phyloP scores from a whole-genome alignment of 2,797 vertebrate species.

The Australoheros facetus region DNA sequence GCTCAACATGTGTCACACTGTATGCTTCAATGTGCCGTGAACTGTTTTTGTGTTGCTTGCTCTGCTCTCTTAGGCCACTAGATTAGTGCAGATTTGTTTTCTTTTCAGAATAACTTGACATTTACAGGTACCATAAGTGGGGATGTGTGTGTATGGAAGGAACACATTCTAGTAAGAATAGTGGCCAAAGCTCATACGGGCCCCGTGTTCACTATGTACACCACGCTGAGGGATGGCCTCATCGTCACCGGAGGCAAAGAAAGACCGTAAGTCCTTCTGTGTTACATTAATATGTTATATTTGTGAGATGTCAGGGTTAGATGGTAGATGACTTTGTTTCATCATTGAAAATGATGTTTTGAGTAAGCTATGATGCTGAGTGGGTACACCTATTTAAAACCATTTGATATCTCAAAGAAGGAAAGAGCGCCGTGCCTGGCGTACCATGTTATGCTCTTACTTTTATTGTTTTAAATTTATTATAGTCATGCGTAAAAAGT shows the following conservation, averaged over 20 bases:
- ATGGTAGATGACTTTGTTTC: not conserved
- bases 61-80: conserved; percentile 84
- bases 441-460: no score
- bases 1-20: not conserved
- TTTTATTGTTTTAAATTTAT: not conserved
- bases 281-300: not conserved
- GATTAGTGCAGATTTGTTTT: conserved; percentile 89
- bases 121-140: conserved; percentile 99
- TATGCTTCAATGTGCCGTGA: conserved; percentile 60
- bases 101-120: conserved; percentile 99
- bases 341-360: no score
- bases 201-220: conserved; percentile 98
- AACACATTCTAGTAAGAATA: conserved; percentile 93
- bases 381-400: no score
- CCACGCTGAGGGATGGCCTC: conserved; percentile 94
- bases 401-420: no score
- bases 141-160: conserved; percentile 99
- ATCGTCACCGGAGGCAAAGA: conserved; percentile 99
- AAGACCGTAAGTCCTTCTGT: conserved; percentile 88
- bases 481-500: not conserved
- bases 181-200: conserved; percentile 98
- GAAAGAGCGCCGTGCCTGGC: no score
- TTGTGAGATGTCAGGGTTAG: not conserved
- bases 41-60: conserved; percentile 73
- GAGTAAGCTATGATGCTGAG: no score